These are phyloP conservation scores for Lepisosteus osseus DNA, from an alignment of 2,113 vertebrate species.

Conservation along the genomic window DNA sequence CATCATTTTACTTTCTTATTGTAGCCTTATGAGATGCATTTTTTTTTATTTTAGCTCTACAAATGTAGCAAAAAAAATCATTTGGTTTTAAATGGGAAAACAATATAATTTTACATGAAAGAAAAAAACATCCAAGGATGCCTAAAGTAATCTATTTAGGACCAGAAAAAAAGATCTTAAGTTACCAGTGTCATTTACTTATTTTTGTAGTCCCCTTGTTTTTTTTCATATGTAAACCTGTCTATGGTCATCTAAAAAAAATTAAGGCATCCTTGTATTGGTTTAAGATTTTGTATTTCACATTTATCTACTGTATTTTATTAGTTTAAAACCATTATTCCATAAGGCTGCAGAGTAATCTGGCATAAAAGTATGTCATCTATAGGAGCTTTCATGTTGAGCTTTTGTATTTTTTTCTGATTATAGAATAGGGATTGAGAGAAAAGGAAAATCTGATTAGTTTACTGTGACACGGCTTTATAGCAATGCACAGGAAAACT, in stretches of 20 bases:
- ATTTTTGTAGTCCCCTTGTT: constrained; percentile 23
- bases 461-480: constrained; percentile 81
- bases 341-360: constrained; percentile 99
- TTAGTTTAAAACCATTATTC: constrained; percentile 66
- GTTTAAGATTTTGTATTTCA: constrained; percentile 27
- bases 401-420: constrained; percentile 70
- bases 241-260: constrained; percentile 52
- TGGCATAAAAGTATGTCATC: constrained; percentile 77
- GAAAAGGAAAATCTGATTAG: constrained; percentile 84
- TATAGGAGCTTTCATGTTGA: constrained; percentile 87
- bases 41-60: constrained; percentile 46
- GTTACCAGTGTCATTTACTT: constrained; percentile 20
- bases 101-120: constrained; percentile 28
- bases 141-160: constrained; percentile 61
- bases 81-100: constrained; percentile 18
- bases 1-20: constrained; percentile 99
- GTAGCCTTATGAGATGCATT: constrained; percentile 98
- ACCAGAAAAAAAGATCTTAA: constrained; percentile 58
- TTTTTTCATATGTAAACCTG: constrained; percentile 31
- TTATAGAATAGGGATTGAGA: constrained; percentile 86
- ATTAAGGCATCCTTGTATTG: constrained; percentile 67
- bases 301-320: constrained; percentile 21
- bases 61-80: background rate
- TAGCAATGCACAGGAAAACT: constrained; percentile 79
- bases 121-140: constrained; percentile 79